Percentiles rank a stretch among this genome's conserved stretches.
Evolutionary conservation across 1,140 invertebrate genomes (phyloP).

Genomic region (Akabosia matsudoensis): DNA sequence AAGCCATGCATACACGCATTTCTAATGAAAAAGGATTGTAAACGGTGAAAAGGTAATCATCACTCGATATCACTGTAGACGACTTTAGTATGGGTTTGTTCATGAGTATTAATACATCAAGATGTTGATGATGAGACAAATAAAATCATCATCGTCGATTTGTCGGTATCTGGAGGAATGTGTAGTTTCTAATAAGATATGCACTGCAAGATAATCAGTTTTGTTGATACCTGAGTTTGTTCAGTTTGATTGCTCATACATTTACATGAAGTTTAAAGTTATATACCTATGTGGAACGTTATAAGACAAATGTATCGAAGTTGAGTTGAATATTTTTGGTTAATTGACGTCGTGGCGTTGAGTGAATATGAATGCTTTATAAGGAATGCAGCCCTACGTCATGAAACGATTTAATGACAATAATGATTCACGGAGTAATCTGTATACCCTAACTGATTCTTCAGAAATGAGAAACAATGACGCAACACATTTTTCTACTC

Average conservation of each 20-base stretch:
- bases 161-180: not conserved
- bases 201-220: no score
- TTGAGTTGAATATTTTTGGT: not conserved
- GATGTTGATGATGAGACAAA: not conserved
- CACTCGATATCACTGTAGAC: no score
- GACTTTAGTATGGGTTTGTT: not conserved
- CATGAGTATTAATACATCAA: not conserved
- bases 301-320: not conserved
- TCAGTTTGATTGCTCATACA: no score
- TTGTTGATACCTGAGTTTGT: no score
- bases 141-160: not conserved
- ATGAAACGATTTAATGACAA: not conserved
- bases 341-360: constrained; percentile 11
- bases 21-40: no score
- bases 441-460: not conserved
- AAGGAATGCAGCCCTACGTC: not conserved
- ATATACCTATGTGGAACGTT: no score
- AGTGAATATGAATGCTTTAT: not conserved
- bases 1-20: no score
- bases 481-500: constrained; percentile 14
- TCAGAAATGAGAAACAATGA: constrained; percentile 21
- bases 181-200: not conserved
- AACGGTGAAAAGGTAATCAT: no score
- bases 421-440: not conserved
- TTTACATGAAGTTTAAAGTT: no score